Evolutionary conservation across 2,113 vertebrate genomes (phyloP), one percentile per base, ranked within the genome.

Genomic region (Vireo altiloquus): DNA sequence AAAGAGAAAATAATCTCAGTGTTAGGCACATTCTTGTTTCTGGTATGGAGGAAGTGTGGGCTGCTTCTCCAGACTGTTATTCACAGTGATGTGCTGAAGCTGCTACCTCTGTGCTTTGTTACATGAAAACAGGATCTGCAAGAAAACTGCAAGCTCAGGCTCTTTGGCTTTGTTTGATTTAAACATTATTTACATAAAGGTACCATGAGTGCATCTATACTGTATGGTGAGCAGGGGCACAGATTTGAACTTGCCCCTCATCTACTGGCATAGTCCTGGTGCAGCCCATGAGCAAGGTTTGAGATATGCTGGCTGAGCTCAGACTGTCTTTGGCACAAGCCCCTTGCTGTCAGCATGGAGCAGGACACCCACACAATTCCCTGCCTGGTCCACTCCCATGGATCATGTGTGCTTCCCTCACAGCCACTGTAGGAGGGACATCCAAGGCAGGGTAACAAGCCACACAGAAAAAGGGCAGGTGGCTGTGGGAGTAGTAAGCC

Each of bases 351-450:
- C 31, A 79, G 53, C 44, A 53, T 1, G 2, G 24, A 14, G 40
- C 47, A 56, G 61, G 28, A 85, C 31, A 56, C 13, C n/a, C 1
- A 0, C 8, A 12, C 7, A 47, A 2, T 42, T 87, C 56, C 56
- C 27, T 65, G 1, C 33, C 21, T 44, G 21, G 6, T 50, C n/a
- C 17, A 5, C 21, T 53, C 14, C 24, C 25, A 16, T 4, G 2
- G 54, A 46, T 39, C 50, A 13, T 0, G 0, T 21, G 22, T 1
- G 3, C 8, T 69, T 70, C 76, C 72, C 31, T 63, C 76, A 57
- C 40, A 53, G 3, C 21, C 22, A 7, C 20, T 3, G 21, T 4
- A 42, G 49, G 40, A 76, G 8, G 7, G 7, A 56, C 18, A 16
- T 27, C 33, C 49, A 39, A 31, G 40, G 35, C 31, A 64, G 33